Conservation (phyloP, 2,113 vertebrate species). For the Daubentonia madagascariensis region DNA sequence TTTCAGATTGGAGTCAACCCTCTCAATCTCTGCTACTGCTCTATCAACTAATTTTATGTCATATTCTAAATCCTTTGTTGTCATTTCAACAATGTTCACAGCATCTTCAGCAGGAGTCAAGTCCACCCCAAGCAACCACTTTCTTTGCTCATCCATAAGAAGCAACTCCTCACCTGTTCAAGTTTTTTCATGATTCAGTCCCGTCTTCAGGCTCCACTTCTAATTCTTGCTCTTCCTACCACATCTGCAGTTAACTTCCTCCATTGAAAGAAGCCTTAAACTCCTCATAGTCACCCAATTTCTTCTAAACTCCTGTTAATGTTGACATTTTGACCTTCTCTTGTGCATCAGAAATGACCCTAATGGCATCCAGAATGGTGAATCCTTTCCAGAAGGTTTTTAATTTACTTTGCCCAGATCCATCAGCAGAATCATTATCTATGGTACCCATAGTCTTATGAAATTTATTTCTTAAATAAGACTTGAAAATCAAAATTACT, state of each 20-base stretch:
- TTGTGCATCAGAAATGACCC: background rate
- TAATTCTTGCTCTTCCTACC: background rate
- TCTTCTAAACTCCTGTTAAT: background rate
- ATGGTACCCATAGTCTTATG: background rate
- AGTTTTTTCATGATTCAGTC: background rate
- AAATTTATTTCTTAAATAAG: background rate
- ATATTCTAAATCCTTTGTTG: background rate
- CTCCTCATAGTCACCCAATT: background rate
- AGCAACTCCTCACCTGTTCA: background rate
- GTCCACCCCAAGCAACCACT: background rate
- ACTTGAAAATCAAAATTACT: background rate
- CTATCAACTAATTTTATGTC: background rate
- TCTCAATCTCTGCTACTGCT: background rate
- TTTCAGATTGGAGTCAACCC: background rate
- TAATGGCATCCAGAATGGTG: background rate
- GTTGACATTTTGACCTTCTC: background rate
- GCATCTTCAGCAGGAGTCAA: background rate
- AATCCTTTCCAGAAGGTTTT: background rate
- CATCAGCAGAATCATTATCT: background rate
- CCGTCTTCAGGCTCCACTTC: background rate
- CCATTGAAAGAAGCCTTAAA: background rate
- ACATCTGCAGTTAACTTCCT: background rate
- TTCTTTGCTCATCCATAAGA: background rate
- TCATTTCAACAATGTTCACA: background rate
- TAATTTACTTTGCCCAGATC: background rate